Percentiles rank a stretch among this genome's conserved stretches.
phyloP scores from a whole-genome alignment of 2,113 vertebrate genomes.

The Gymnocephalus cernua region DNA sequence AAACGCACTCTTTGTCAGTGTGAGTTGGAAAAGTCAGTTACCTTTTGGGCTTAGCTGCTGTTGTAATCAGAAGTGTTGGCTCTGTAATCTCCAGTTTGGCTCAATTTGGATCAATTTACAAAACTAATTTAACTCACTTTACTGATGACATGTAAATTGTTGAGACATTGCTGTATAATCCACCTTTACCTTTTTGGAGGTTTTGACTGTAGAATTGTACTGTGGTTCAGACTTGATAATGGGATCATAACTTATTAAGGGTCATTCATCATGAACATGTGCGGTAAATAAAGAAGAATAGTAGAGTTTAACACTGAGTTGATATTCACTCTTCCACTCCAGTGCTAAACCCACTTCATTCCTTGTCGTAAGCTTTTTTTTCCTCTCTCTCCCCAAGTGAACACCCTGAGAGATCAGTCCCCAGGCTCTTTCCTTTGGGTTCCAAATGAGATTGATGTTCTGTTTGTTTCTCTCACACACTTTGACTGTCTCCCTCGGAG shows the following conservation, averaged over 20 bases:
- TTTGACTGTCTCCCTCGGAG: conserved; percentile 50
- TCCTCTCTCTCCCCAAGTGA: conserved; percentile 39
- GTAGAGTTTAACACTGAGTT: conserved; percentile 15
- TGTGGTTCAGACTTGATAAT: too few relatives aligned
- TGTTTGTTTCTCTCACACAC: conserved; percentile 70
- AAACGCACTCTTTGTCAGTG: not conserved
- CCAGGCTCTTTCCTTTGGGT: conserved; percentile 48
- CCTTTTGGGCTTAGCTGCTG: not conserved
- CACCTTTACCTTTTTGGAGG: too few relatives aligned
- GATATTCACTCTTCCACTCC: conserved; percentile 38
- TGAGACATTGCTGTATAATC: not conserved
- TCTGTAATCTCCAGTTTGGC: not conserved
- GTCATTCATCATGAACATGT: not conserved
- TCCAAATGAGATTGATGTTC: conserved; percentile 68
- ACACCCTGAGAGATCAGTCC: conserved; percentile 64
- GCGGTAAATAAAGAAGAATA: conserved; percentile 27
- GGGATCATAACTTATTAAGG: too few relatives aligned
- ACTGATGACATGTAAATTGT: not conserved
- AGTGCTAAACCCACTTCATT: conserved; percentile 62
- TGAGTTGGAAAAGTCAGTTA: not conserved
- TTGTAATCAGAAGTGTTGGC: not conserved
- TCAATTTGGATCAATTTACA: not conserved
- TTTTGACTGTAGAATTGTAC: too few relatives aligned
- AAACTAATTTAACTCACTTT: not conserved
- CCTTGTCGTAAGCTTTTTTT: conserved; percentile 39